A percentile compares a stretch with the other conserved stretches of the same genome.
Evolutionary conservation across 2,888 invertebrate genomes (phyloP).

Genomic region (Mystacides longicornis): DNA sequence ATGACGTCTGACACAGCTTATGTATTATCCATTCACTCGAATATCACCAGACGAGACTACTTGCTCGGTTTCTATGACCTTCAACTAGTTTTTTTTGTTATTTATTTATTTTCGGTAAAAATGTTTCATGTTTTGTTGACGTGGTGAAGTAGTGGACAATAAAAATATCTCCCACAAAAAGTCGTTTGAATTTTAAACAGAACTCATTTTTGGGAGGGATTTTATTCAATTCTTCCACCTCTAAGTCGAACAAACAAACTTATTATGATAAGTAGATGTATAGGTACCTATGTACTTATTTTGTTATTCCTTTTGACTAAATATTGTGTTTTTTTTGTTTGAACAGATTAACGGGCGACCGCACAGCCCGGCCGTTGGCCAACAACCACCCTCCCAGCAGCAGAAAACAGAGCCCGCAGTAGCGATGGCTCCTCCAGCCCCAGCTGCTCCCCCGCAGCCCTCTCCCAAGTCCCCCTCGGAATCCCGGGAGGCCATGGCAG

Average conservation of each 20-base stretch:
- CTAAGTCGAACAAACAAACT: too few relatives aligned
- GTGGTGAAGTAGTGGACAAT: too few relatives aligned
- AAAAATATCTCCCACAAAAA: too few relatives aligned
- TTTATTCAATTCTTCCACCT: too few relatives aligned
- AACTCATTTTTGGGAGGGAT: too few relatives aligned
- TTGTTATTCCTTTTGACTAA: not conserved
- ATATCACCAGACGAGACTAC: not conserved
- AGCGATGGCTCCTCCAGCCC: constrained; percentile 37
- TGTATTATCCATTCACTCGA: constrained; percentile 1
- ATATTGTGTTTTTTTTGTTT: not conserved
- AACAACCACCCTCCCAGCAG: constrained; percentile 31
- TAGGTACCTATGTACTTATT: not conserved
- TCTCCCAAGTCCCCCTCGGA: constrained; percentile 36
- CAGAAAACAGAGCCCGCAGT: constrained; percentile 30
- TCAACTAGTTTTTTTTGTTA: not conserved
- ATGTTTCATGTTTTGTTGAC: not conserved
- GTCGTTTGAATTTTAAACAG: too few relatives aligned
- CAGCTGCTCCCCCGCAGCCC: constrained; percentile 37
- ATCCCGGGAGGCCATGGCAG: constrained; percentile 35
- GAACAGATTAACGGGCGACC: constrained; percentile 40
- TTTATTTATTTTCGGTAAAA: constrained; percentile 1
- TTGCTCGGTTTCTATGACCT: not conserved
- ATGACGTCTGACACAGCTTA: not conserved
- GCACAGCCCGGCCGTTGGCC: constrained; percentile 34
- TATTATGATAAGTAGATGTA: not conserved